Conservation (phyloP, 2,888 invertebrate species). For the Tetranychus truncatus region DNA sequence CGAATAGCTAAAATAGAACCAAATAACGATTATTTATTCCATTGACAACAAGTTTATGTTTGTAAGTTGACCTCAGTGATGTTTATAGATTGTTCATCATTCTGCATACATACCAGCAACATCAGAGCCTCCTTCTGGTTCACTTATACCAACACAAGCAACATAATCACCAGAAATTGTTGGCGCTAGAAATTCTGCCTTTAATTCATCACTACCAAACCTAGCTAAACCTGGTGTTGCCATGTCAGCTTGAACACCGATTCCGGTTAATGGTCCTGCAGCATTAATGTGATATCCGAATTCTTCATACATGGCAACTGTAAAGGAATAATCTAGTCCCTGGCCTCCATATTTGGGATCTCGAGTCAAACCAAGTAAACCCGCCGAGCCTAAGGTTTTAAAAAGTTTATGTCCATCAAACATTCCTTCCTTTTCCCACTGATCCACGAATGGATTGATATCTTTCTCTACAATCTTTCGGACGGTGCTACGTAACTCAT, state of each 20-base stretch:
- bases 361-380: constrained; percentile 39
- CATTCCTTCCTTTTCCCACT: constrained; percentile 37
- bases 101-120: constrained; percentile 33
- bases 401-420: constrained; percentile 40
- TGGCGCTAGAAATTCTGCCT: constrained; percentile 36
- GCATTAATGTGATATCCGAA: constrained; percentile 36
- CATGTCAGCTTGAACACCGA: constrained; percentile 41
- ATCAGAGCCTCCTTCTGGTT: constrained; percentile 39
- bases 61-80: constrained; percentile 31
- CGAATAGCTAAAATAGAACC: constrained; percentile 29
- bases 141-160: constrained; percentile 39
- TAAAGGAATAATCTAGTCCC: constrained; percentile 40
- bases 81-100: constrained; percentile 24
- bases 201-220: constrained; percentile 37
- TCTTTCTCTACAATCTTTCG: constrained; percentile 36
- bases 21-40: constrained; percentile 23
- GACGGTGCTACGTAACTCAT: constrained; percentile 20
- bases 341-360: constrained; percentile 40
- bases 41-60: constrained; percentile 33
- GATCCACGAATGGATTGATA: constrained; percentile 39
- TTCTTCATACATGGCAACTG: constrained; percentile 39
- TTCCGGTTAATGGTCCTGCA: constrained; percentile 36
- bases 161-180: constrained; percentile 37
- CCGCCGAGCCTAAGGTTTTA: constrained; percentile 38
- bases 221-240: constrained; percentile 39